A percentile compares a stretch with the other conserved stretches of the same genome.
phyloP scores from a whole-genome alignment of 2,888 invertebrate genomes.

The Scrobipalpa costella region DNA sequence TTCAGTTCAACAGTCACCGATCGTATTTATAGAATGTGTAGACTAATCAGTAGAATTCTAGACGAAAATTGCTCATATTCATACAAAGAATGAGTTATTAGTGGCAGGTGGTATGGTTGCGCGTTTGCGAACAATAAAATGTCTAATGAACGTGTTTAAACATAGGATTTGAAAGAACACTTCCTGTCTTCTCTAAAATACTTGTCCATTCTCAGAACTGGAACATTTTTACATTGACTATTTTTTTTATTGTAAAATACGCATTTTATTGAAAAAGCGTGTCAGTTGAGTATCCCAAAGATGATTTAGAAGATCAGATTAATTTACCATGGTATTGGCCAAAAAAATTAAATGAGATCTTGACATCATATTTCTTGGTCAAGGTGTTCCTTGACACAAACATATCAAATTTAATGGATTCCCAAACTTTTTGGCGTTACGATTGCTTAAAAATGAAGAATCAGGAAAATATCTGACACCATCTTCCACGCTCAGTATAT shows the following conservation, averaged over 20 bases:
- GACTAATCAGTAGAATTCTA: not conserved
- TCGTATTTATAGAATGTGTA: not conserved
- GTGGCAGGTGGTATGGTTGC: not conserved
- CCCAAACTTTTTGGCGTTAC: too few relatives aligned
- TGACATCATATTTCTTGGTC: too few relatives aligned
- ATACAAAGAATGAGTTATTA: conserved; percentile 9
- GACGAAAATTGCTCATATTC: not conserved
- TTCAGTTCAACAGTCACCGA: not conserved
- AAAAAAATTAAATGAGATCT: too few relatives aligned
- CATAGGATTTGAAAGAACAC: not conserved
- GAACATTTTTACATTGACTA: not conserved
- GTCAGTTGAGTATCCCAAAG: too few relatives aligned
- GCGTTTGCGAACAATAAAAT: conserved; percentile 4
- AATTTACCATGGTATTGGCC: too few relatives aligned
- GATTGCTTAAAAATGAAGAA: not conserved
- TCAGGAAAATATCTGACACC: not conserved
- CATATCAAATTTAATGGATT: too few relatives aligned
- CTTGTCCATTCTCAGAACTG: not conserved
- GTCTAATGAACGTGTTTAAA: not conserved
- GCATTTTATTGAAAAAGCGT: too few relatives aligned
- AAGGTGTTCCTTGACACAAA: too few relatives aligned
- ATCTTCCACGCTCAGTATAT: not conserved
- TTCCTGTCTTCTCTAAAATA: not conserved
- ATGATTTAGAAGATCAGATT: too few relatives aligned
- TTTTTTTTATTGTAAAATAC: not conserved